phyloP scores from a whole-genome alignment of 1,140 invertebrate genomes.

The Euschistus heros region DNA sequence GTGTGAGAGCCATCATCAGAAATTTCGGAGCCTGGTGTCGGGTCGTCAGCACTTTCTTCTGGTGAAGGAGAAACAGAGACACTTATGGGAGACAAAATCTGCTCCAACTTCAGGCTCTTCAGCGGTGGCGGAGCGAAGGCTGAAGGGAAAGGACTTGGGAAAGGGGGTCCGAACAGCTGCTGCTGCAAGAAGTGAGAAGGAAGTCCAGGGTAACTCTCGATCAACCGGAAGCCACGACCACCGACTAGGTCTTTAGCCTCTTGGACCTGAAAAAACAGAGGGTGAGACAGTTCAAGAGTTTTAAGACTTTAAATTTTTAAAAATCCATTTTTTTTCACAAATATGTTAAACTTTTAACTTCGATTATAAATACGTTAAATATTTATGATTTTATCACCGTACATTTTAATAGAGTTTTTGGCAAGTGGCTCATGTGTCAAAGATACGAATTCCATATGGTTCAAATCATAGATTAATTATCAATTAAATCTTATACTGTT shows the following conservation, averaged over 20 bases:
- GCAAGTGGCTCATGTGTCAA: too few species aligned
- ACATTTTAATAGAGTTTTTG: too few species aligned
- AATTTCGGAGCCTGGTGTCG: slow-evolving; percentile 43
- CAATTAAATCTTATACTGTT: too few species aligned
- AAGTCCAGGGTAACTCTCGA: slow-evolving; percentile 43
- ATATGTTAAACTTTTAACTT: too few species aligned
- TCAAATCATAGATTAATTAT: too few species aligned
- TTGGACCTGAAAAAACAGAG: slow-evolving; percentile 35
- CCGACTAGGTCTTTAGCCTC: slow-evolving; percentile 41
- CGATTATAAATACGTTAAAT: too few species aligned
- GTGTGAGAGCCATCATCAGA: slow-evolving; percentile 41
- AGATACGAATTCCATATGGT: too few species aligned
- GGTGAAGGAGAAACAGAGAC: slow-evolving; percentile 38
- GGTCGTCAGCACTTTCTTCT: slow-evolving; percentile 38
- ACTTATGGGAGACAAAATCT: slow-evolving; percentile 37
- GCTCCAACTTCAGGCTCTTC: slow-evolving; percentile 43
- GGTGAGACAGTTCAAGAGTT: background rate
- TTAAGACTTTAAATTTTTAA: too few species aligned
- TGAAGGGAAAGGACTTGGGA: slow-evolving; percentile 40
- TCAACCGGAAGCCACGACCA: slow-evolving; percentile 40
- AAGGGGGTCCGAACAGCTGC: slow-evolving; percentile 41
- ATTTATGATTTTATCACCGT: too few species aligned
- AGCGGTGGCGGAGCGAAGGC: slow-evolving; percentile 41
- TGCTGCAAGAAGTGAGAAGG: slow-evolving; percentile 45
- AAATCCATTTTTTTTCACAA: too few species aligned